Conservation (phyloP, 2,888 invertebrate genomes). For the Hemithea aestivaria region DNA sequence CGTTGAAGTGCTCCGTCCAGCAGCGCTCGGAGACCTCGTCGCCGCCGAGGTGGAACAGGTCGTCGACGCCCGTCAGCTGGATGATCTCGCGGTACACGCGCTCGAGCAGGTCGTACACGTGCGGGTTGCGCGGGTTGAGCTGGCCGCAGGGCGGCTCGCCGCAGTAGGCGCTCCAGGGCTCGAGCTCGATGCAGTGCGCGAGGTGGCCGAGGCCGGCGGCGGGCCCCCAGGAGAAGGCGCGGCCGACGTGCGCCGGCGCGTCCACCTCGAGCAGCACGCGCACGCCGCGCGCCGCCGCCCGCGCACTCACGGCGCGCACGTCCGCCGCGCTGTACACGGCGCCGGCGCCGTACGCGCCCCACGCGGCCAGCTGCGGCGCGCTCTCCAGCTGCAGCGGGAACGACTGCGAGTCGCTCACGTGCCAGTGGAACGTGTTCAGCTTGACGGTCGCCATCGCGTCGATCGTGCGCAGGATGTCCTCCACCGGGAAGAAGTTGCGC, state of each 20-base stretch:
- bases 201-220: constrained; percentile 86
- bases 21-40: constrained; percentile 90
- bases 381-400: constrained; percentile 90
- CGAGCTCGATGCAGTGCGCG: constrained; percentile 88
- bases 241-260: constrained; percentile 93
- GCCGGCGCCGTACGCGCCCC: constrained; percentile 92
- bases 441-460: constrained; percentile 94
- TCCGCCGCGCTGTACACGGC: constrained; percentile 86
- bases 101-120: constrained; percentile 85
- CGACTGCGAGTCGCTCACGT: constrained; percentile 93
- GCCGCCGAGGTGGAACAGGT: constrained; percentile 91
- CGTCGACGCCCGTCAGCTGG: constrained; percentile 85
- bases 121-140: constrained; percentile 88
- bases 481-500: constrained; percentile 90
- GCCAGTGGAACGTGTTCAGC: constrained; percentile 96
- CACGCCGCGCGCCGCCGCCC: constrained; percentile 89
- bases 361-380: constrained; percentile 87
- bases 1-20: constrained; percentile 87
- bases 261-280: constrained; percentile 94
- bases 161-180: constrained; percentile 89
- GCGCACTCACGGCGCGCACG: constrained; percentile 85
- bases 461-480: constrained; percentile 84
- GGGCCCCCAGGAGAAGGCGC: constrained; percentile 92
- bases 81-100: constrained; percentile 87
- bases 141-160: constrained; percentile 94